Conservation (phyloP, 2,888 invertebrate genomes). For the Malthinus seriepunctatus region DNA sequence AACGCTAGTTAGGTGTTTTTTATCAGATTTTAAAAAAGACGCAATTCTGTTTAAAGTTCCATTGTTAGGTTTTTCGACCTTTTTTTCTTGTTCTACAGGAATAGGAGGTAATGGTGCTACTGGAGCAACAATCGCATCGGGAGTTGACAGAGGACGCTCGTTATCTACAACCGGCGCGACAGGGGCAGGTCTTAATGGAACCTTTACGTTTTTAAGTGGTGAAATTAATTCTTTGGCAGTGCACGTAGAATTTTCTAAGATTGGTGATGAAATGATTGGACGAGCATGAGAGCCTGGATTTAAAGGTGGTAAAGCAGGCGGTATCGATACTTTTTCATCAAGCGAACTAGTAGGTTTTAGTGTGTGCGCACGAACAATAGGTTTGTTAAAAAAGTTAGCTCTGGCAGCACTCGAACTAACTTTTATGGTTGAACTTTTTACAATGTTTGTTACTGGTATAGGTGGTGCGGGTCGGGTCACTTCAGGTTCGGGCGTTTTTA, state of each 20-base stretch:
- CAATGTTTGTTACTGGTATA: constrained; percentile 60
- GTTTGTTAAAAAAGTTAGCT: constrained; percentile 37
- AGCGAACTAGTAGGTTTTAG: constrained; percentile 43
- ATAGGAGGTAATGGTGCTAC: too few relatives aligned
- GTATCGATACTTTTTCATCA: constrained; percentile 43
- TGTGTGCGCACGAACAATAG: constrained; percentile 41
- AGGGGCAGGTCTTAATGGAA: constrained; percentile 65
- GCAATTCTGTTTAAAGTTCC: constrained; percentile 72
- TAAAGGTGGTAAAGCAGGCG: constrained; percentile 66
- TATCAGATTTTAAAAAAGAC: constrained; percentile 70
- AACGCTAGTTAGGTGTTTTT: constrained; percentile 38
- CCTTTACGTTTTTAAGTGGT: constrained; percentile 63
- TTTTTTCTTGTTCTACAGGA: constrained; percentile 53
- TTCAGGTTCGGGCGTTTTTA: constrained; percentile 46
- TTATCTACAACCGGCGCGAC: constrained; percentile 47
- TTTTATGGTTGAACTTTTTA: constrained; percentile 35
- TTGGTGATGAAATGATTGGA: constrained; percentile 81
- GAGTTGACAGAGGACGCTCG: constrained; percentile 58
- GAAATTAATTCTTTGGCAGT: constrained; percentile 74
- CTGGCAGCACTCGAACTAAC: constrained; percentile 32
- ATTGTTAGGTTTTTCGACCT: constrained; percentile 60
- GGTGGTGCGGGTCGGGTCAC: constrained; percentile 62
- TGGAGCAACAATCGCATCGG: constrained; percentile 51
- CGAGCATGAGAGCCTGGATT: constrained; percentile 66
- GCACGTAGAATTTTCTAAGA: constrained; percentile 80